Conservation (phyloP, 2,797 vertebrate genomes). For the Aythya fuligula region DNA sequence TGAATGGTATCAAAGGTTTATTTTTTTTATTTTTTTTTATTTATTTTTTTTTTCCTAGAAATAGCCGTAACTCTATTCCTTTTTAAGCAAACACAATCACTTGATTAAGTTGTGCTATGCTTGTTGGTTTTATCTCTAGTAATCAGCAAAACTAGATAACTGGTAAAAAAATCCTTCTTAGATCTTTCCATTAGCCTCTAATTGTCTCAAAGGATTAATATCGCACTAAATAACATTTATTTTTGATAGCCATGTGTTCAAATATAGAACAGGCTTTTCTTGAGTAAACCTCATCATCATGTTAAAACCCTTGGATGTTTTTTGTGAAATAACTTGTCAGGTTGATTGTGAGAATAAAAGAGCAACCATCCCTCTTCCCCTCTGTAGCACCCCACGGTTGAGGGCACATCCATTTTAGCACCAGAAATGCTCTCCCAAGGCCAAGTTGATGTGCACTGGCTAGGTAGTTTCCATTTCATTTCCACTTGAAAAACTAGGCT, state of each 20-base stretch:
- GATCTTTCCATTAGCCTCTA: slow-evolving; percentile 45
- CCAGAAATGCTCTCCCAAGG: neutral
- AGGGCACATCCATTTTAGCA: neutral
- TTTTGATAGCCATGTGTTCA: slow-evolving; percentile 12
- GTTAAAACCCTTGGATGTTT: neutral
- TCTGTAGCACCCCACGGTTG: neutral
- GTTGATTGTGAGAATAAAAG: neutral
- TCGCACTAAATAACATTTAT: slow-evolving; percentile 45
- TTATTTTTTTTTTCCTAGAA: neutral
- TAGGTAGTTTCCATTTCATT: neutral
- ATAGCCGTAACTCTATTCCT: slow-evolving; percentile 58
- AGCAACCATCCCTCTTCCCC: neutral
- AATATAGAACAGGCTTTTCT: neutral
- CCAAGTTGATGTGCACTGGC: neutral
- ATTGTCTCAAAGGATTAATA: slow-evolving; percentile 58
- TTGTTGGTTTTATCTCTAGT: slow-evolving; percentile 52
- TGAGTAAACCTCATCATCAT: neutral
- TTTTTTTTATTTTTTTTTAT: neutral
- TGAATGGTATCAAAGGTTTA: neutral
- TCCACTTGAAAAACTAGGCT: neutral
- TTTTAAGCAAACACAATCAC: slow-evolving; percentile 60
- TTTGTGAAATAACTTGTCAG: neutral
- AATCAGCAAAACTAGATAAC: slow-evolving; percentile 64
- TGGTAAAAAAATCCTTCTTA: neutral
- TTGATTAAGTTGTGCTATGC: slow-evolving; percentile 65